These are phyloP conservation scores for Cryptoprocta ferox DNA, from an alignment of 2,797 vertebrate species.

Conservation along the genomic window DNA sequence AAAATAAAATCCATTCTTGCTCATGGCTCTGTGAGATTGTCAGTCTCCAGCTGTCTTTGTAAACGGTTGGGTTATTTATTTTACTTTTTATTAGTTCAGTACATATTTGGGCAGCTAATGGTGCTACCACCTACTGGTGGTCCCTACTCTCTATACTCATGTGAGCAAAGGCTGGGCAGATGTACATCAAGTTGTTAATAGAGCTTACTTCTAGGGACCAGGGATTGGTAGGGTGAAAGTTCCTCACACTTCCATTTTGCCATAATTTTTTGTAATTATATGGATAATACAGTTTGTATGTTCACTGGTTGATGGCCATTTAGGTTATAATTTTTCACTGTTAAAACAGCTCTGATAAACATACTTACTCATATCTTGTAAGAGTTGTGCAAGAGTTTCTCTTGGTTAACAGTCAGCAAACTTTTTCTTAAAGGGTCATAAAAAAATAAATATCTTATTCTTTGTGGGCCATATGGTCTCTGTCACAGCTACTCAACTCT, in stretches of 20 bases:
- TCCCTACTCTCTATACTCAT: background rate
- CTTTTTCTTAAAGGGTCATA: background rate
- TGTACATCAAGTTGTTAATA: background rate
- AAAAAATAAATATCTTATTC: background rate
- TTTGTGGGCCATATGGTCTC: background rate
- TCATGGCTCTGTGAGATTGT: background rate
- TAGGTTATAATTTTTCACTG: background rate
- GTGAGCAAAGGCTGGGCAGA: background rate
- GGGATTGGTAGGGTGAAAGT: background rate
- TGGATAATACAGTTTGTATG: background rate
- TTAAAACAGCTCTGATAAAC: constrained; percentile 1
- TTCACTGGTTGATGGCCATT: background rate
- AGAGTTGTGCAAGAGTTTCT: background rate
- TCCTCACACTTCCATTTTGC: background rate
- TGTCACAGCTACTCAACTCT: background rate
- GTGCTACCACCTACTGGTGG: background rate
- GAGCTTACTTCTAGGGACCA: background rate
- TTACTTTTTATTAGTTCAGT: background rate
- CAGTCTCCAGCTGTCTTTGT: background rate
- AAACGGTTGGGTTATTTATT: background rate
- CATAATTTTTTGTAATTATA: background rate
- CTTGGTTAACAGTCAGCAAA: background rate
- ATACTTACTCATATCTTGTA: background rate
- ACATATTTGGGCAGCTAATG: background rate
- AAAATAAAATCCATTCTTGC: background rate